These are phyloP conservation scores for Sminthurinus aureus DNA, from an alignment of 2,888 invertebrate species.

Conservation along the genomic window DNA sequence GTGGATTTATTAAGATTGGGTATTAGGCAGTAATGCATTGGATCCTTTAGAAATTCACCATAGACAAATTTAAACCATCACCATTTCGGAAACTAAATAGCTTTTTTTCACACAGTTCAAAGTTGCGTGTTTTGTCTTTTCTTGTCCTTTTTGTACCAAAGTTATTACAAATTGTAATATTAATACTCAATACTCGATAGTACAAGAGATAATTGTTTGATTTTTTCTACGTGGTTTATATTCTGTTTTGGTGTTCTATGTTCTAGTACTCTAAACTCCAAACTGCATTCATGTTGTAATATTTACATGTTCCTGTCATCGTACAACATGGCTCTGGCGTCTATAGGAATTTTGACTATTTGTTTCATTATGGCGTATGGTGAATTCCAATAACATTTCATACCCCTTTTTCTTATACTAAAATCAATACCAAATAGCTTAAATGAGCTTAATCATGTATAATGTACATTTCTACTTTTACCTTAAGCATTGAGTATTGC, in stretches of 20 bases:
- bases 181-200: not conserved
- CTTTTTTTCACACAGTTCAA: not conserved
- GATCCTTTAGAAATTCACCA: not conserved
- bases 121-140: not conserved
- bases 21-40: not conserved
- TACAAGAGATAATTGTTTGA: not conserved
- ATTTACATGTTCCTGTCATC: not conserved
- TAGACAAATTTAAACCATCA: conserved; percentile 2
- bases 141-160: too few species aligned
- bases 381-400: too few species aligned
- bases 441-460: too few species aligned
- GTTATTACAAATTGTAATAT: conserved; percentile 6
- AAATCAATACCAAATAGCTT: too few species aligned
- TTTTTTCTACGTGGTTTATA: not conserved
- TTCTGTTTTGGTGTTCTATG: too few species aligned
- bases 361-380: not conserved
- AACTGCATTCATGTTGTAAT: too few species aligned
- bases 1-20: conserved; percentile 7
- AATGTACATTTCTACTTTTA: too few species aligned
- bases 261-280: too few species aligned
- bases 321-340: conserved; percentile 7
- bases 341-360: not conserved
- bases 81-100: conserved; percentile 2
- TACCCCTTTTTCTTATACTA: too few species aligned
- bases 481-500: too few species aligned